Conservation (phyloP, 2,888 invertebrate species). For the Cephus nigrinus region DNA sequence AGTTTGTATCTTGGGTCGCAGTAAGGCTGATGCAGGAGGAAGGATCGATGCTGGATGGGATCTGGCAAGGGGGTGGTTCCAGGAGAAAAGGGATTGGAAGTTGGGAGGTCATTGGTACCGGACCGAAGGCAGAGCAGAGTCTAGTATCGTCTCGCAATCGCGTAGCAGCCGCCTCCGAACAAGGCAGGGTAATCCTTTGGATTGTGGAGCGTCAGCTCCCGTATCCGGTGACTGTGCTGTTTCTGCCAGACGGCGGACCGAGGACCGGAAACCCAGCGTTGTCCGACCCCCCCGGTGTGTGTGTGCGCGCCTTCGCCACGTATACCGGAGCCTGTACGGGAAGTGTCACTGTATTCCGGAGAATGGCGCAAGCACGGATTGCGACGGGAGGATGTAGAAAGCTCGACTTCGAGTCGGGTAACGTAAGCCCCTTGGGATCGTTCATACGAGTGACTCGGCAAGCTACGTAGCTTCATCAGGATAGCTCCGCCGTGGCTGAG, state of each 20-base stretch:
- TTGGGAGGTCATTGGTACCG: not conserved
- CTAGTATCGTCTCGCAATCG: not conserved
- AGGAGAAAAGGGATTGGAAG: not conserved
- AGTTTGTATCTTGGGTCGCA: not conserved
- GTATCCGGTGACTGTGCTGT: not conserved
- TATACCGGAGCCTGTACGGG: not conserved
- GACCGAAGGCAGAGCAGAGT: not conserved
- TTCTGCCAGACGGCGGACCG: not conserved
- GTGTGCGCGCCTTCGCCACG: not conserved
- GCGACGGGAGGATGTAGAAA: not conserved
- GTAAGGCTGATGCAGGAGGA: not conserved
- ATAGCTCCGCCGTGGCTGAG: slow-evolving; percentile 11
- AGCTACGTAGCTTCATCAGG: slow-evolving; percentile 21
- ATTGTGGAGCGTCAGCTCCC: not conserved
- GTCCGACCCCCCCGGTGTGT: not conserved
- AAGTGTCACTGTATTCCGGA: not conserved
- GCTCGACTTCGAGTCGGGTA: not conserved
- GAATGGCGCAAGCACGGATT: not conserved
- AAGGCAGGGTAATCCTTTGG: not conserved
- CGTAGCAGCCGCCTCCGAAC: not conserved
- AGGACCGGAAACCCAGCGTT: not conserved
- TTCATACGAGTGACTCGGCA: not conserved
- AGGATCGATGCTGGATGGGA: not conserved
- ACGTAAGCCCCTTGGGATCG: not conserved
- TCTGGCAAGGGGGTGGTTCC: not conserved